Conservation (phyloP, 2,888 invertebrate genomes). For the Odontothrips loti region DNA sequence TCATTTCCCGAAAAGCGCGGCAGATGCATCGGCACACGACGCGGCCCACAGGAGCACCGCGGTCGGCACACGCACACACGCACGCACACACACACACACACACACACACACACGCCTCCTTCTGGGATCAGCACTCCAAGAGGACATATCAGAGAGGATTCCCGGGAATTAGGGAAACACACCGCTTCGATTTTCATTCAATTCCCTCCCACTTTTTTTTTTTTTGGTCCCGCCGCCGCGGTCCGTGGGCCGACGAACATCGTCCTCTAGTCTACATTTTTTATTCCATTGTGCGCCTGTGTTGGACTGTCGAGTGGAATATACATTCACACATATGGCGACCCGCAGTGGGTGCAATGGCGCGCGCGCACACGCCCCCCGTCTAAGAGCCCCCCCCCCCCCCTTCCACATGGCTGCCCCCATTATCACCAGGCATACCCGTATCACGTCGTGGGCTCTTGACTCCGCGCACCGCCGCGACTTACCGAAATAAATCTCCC, state of each 20-base stretch:
- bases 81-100: no score
- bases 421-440: background rate
- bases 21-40: no score
- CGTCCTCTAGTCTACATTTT: no score
- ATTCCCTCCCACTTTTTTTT: background rate
- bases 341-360: background rate
- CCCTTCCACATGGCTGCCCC: slow-evolving; percentile 1
- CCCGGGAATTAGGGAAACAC: background rate
- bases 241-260: no score
- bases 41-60: no score
- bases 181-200: background rate
- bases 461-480: background rate
- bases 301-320: background rate
- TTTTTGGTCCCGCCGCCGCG: no score
- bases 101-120: no score
- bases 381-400: background rate
- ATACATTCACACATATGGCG: slow-evolving; percentile 5
- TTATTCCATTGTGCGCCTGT: no score
- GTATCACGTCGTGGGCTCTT: background rate
- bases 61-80: no score
- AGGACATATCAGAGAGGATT: background rate
- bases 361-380: background rate
- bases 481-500: background rate
- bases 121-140: no score
- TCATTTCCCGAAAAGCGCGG: no score